These are phyloP conservation scores for Apis florea DNA, from an alignment of 1,140 invertebrate species.

Conservation along the genomic window DNA sequence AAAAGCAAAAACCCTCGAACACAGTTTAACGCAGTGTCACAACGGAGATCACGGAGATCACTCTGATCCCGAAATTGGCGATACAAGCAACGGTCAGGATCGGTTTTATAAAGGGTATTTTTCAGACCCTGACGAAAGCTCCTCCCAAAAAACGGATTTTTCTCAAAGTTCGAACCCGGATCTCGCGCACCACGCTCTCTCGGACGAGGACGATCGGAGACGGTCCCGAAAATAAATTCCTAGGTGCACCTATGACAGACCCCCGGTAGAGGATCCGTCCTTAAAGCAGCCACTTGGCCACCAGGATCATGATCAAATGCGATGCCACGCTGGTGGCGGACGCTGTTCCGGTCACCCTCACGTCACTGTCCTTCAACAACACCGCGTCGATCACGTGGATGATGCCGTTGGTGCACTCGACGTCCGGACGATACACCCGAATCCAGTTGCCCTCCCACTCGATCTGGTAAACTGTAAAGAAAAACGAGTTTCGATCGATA, in stretches of 20 bases:
- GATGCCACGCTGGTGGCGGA: conserved; percentile 68
- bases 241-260: conserved; percentile 58
- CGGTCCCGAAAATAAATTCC: conserved; percentile 61
- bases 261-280: neutral
- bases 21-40: conserved; percentile 12
- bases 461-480: conserved; percentile 87
- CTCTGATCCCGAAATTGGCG: neutral
- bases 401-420: conserved; percentile 95
- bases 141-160: neutral
- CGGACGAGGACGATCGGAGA: conserved; percentile 55
- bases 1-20: conserved; percentile 11
- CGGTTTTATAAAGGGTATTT: neutral
- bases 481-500: conserved; percentile 18
- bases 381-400: conserved; percentile 95
- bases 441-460: conserved; percentile 92
- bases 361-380: conserved; percentile 90
- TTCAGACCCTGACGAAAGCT: neutral
- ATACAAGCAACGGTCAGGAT: neutral
- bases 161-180: neutral
- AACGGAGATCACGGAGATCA: neutral
- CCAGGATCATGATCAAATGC: conserved; percentile 76
- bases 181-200: conserved; percentile 2
- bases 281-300: conserved; percentile 79
- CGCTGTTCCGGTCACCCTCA: conserved; percentile 85
- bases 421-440: conserved; percentile 91